Percentiles rank a stretch among this genome's conserved stretches.
Evolutionary conservation across 2,888 invertebrate genomes (phyloP).

Genomic region (Eumacrocentrus americanus): DNA sequence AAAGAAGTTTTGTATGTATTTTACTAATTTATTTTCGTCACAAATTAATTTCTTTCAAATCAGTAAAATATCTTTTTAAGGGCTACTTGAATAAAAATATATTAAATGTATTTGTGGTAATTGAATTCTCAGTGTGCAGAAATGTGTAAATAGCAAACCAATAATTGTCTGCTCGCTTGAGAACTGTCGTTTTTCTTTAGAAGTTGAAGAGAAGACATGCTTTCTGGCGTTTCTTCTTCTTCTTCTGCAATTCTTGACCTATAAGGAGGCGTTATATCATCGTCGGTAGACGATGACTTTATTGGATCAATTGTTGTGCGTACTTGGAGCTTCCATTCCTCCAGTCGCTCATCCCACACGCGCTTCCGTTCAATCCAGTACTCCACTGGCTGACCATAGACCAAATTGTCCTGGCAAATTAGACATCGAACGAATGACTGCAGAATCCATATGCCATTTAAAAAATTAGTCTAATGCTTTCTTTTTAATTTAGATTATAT

Average conservation of each 20-base stretch:
- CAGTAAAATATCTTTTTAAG: too few species aligned
- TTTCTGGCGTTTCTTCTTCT: conserved; percentile 26
- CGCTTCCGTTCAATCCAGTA: conserved; percentile 43
- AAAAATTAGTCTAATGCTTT: background rate
- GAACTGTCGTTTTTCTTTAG: conserved; percentile 32
- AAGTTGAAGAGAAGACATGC: conserved; percentile 26
- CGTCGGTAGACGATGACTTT: conserved; percentile 33
- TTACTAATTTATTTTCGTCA: background rate
- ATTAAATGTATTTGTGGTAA: too few species aligned
- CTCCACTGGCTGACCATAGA: conserved; percentile 40
- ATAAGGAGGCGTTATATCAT: conserved; percentile 29
- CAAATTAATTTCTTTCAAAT: conserved; percentile 2
- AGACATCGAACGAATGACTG: conserved; percentile 36
- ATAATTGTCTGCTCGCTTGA: conserved; percentile 14
- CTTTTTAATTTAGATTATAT: too few species aligned
- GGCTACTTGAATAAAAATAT: too few species aligned
- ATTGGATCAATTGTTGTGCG: conserved; percentile 5
- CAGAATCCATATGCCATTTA: conserved; percentile 16
- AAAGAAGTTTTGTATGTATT: background rate
- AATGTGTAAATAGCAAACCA: conserved; percentile 15
- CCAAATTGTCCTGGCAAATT: conserved; percentile 29
- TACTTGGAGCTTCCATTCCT: conserved; percentile 34
- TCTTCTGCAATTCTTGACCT: conserved; percentile 29
- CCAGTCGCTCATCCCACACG: conserved; percentile 39
- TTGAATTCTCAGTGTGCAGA: too few species aligned